Conservation (phyloP, 2,888 invertebrate genomes). For the Creontiades dilutus region DNA sequence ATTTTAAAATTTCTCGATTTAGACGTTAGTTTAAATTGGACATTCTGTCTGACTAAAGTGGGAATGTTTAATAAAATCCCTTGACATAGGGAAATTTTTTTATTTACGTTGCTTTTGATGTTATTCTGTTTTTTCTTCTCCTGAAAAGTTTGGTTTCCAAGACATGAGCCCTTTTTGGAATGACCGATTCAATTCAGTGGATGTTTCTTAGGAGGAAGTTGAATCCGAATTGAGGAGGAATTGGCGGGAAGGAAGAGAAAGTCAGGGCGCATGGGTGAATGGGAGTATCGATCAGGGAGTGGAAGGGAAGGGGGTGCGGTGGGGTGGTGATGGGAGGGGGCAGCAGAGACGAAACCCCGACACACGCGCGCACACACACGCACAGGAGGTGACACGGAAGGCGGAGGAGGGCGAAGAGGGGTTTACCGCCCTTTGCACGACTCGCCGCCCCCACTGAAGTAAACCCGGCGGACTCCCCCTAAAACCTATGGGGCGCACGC, state of each 20-base stretch:
- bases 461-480: neutral
- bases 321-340: neutral
- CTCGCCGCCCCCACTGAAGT: conserved; percentile 37
- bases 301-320: conserved; percentile 38
- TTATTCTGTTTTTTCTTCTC: too few relatives aligned
- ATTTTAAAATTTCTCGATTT: too few relatives aligned
- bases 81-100: too few relatives aligned
- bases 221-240: conserved; percentile 24
- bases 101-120: too few relatives aligned
- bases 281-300: conserved; percentile 66
- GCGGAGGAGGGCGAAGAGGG: conserved; percentile 18
- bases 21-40: too few relatives aligned
- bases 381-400: conserved; percentile 16
- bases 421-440: conserved; percentile 31
- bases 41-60: too few relatives aligned
- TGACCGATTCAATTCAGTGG: neutral
- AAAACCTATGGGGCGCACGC: neutral
- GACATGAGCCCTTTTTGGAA: too few relatives aligned
- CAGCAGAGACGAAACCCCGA: neutral
- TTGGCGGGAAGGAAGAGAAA: conserved; percentile 59
- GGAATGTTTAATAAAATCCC: too few relatives aligned
- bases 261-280: conserved; percentile 71
- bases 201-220: neutral
- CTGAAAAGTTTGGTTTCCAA: too few relatives aligned
- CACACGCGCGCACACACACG: conserved; percentile 58